A percentile compares a stretch with the other conserved stretches of the same genome.
phyloP scores from a whole-genome alignment of 2,113 vertebrate species.

The Megaleporinus macrocephalus region DNA sequence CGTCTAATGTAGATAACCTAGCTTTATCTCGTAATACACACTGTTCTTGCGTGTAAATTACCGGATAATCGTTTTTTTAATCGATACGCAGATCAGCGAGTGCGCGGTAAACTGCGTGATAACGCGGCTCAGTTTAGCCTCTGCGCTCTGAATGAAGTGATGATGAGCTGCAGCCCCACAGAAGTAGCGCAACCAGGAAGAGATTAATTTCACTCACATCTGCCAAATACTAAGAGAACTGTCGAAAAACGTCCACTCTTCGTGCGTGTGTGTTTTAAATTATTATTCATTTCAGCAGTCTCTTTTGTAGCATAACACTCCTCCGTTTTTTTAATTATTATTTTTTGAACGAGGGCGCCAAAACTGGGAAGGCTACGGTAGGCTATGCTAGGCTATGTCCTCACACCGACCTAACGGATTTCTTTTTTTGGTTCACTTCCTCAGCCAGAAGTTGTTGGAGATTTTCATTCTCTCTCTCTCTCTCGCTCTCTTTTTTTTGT shows the following conservation, averaged over 20 bases:
- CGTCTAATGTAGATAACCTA: background rate
- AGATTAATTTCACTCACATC: background rate
- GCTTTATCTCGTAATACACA: too few species aligned
- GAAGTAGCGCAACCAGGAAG: slow-evolving; percentile 51
- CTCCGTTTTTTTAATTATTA: background rate
- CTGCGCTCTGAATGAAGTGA: slow-evolving; percentile 5
- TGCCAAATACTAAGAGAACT: background rate
- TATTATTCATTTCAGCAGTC: background rate
- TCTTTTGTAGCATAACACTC: background rate
- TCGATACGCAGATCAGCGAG: background rate
- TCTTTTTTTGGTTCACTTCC: slow-evolving; percentile 42
- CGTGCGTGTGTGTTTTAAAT: too few species aligned
- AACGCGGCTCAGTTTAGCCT: background rate
- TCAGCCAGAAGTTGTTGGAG: background rate
- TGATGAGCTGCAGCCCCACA: slow-evolving; percentile 9
- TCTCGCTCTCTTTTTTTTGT: slow-evolving; percentile 11
- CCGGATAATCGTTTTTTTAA: too few species aligned
- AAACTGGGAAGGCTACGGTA: slow-evolving; percentile 29
- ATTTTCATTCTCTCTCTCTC: slow-evolving; percentile 29
- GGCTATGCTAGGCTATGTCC: slow-evolving; percentile 22
- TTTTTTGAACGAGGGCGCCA: slow-evolving; percentile 7
- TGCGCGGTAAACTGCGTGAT: too few species aligned
- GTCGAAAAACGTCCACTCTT: background rate
- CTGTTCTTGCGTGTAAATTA: too few species aligned
- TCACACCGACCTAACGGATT: slow-evolving; percentile 49